Conservation (phyloP, 2,797 vertebrate genomes). For the Anguilla obscura region DNA sequence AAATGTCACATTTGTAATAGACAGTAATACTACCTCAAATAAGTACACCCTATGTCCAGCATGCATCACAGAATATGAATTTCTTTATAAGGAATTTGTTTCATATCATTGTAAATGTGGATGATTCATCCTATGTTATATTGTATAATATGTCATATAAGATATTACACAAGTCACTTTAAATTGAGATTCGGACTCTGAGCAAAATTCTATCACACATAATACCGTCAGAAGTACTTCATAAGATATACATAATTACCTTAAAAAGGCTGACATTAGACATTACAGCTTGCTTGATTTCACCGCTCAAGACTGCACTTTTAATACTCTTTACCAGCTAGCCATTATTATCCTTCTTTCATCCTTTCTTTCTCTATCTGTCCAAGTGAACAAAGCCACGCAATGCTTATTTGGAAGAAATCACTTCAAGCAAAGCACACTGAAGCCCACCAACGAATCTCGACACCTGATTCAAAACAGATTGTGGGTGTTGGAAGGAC, state of each 20-base stretch:
- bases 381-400: not conserved
- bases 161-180: not conserved
- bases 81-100: not conserved
- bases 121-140: not conserved
- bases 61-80: not conserved
- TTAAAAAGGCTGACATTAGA: constrained; percentile 3
- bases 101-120: not conserved
- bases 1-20: not conserved
- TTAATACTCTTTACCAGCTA: not conserved
- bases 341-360: not conserved
- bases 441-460: not conserved
- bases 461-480: not conserved
- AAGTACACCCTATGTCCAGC: not conserved
- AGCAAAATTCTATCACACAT: not conserved
- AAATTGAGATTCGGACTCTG: not conserved
- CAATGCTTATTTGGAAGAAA: not conserved
- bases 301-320: not conserved
- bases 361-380: not conserved
- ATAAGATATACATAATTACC: constrained; percentile 2
- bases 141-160: not conserved
- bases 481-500: not conserved
- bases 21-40: not conserved
- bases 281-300: constrained; percentile 9
- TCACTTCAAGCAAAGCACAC: not conserved
- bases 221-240: not conserved